phyloP scores from a whole-genome alignment of 2,888 invertebrate genomes.

The Perdita meconis region DNA sequence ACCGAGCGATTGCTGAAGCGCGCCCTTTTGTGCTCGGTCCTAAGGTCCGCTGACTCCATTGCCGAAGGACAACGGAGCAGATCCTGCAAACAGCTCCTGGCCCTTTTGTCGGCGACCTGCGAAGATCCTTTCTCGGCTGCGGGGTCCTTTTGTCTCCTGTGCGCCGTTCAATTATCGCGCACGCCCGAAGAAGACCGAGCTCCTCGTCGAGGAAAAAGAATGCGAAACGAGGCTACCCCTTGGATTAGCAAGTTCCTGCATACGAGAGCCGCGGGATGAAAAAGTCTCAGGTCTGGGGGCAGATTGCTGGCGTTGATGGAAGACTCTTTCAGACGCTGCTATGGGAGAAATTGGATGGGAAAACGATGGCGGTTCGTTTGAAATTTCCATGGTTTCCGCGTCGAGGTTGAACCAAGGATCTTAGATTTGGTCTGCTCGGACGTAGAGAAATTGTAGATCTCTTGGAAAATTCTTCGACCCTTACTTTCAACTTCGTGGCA shows the following conservation, averaged over 20 bases:
- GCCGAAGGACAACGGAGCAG: conserved; percentile 61
- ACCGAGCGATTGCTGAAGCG: conserved; percentile 56
- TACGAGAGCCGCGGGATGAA: neutral
- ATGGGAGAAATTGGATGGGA: neutral
- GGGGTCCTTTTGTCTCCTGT: conserved; percentile 35
- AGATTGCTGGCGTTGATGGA: neutral
- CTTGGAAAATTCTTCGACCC: too few species aligned
- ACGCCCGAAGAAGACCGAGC: conserved; percentile 31
- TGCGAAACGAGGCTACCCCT: neutral
- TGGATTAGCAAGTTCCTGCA: neutral
- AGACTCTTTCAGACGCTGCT: neutral
- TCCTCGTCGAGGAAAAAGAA: neutral
- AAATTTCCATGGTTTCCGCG: neutral
- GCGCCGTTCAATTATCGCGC: conserved; percentile 61
- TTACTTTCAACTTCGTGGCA: too few species aligned
- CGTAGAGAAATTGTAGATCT: too few species aligned
- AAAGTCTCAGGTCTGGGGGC: too few species aligned
- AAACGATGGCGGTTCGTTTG: neutral
- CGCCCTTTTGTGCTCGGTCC: conserved; percentile 64
- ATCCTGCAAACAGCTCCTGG: conserved; percentile 53
- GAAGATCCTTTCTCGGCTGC: conserved; percentile 20
- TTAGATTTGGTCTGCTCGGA: too few species aligned
- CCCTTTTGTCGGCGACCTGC: conserved; percentile 53
- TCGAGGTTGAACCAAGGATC: too few species aligned
- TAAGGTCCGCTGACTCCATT: conserved; percentile 70